A percentile compares a stretch with the other conserved stretches of the same genome.
phyloP scores from a whole-genome alignment of 2,797 vertebrate genomes.

The Hephaestus fuliginosus region DNA sequence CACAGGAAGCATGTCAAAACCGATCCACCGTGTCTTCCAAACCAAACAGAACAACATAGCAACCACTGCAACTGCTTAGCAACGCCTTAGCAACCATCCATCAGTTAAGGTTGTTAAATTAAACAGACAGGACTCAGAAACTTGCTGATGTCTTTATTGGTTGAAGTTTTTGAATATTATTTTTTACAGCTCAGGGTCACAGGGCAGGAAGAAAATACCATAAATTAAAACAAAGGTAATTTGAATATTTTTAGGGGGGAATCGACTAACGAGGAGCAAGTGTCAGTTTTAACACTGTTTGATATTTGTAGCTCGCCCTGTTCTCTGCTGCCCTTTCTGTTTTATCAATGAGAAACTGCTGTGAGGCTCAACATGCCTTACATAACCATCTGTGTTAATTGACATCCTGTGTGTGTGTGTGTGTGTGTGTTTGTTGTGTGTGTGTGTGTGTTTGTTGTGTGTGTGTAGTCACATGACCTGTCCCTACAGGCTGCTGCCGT shows the following conservation, averaged over 20 bases:
- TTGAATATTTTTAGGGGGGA: neutral
- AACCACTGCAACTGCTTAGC: neutral
- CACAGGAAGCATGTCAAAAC: neutral
- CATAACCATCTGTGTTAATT: slow-evolving; percentile 28
- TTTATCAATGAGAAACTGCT: slow-evolving; percentile 48
- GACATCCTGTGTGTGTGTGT: slow-evolving; percentile 25
- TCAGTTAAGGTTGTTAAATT: neutral
- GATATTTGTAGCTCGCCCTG: neutral
- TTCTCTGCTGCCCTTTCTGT: neutral
- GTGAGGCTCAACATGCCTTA: slow-evolving; percentile 12
- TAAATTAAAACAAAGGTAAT: no score
- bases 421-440: no score
- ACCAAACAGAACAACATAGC: neutral
- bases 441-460: no score
- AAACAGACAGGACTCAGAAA: neutral
- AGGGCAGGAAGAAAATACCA: neutral
- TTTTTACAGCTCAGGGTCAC: neutral
- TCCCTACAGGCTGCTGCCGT: slow-evolving; percentile 25
- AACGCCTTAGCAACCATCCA: neutral
- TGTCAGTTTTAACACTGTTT: neutral
- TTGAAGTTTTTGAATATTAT: neutral
- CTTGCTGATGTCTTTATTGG: neutral
- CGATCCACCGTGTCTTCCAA: no score
- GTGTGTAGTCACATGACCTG: slow-evolving; percentile 48
- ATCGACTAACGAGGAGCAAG: neutral